Evolutionary conservation across 2,797 vertebrate species (phyloP).

Genomic region (Falco naumanni): DNA sequence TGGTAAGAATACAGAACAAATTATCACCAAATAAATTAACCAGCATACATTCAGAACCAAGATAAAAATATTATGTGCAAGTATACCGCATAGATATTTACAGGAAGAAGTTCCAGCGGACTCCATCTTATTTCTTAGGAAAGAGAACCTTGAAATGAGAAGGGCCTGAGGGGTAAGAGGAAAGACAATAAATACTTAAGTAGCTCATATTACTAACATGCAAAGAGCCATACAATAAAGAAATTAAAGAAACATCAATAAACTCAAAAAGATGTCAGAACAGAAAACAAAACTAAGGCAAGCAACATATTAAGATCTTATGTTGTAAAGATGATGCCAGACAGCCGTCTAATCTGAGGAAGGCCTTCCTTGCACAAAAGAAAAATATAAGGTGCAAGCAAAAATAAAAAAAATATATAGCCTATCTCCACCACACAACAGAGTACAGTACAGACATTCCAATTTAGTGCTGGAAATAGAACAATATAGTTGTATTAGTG

Average conservation of each 20-base stretch:
- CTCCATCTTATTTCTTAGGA: neutral
- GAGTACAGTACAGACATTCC: neutral
- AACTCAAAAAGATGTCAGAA: neutral
- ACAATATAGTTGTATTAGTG: neutral
- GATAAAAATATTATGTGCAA: neutral
- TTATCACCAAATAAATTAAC: neutral
- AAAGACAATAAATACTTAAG: neutral
- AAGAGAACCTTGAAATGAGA: neutral
- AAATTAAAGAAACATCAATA: neutral
- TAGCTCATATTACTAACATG: neutral
- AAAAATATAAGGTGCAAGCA: neutral
- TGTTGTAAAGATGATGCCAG: neutral
- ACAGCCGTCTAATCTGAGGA: neutral
- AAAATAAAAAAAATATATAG: neutral
- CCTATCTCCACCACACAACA: neutral
- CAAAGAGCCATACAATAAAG: neutral
- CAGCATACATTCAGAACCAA: neutral
- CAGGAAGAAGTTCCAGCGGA: neutral
- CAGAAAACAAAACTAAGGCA: neutral
- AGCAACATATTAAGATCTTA: neutral
- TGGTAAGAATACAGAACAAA: neutral
- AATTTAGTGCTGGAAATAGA: neutral
- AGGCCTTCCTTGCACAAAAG: neutral
- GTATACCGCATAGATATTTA: neutral
- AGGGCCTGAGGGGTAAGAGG: neutral